These are phyloP conservation scores for Papilio machaon DNA, from an alignment of 1,140 invertebrate genomes.

Conservation along the genomic window DNA sequence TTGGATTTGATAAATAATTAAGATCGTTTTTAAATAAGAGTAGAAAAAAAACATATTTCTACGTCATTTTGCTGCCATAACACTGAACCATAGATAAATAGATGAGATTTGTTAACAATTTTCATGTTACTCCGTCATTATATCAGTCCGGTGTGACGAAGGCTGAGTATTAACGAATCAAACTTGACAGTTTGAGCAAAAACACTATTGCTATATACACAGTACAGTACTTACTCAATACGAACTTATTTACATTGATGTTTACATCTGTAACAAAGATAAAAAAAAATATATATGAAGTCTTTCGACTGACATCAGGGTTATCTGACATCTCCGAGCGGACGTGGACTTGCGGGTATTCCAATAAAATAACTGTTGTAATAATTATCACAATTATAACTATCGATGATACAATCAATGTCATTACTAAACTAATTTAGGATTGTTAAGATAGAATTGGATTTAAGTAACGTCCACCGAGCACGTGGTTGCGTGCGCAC, in stretches of 20 bases:
- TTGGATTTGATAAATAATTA: too few relatives aligned
- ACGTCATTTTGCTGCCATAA: neutral
- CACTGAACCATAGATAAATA: conserved; percentile 3
- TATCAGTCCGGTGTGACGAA: neutral
- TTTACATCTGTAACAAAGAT: conserved; percentile 63
- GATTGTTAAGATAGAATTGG: too few relatives aligned
- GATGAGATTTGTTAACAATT: conserved; percentile 4
- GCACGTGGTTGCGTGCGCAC: too few relatives aligned
- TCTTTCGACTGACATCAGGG: too few relatives aligned
- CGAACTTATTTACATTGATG: conserved; percentile 67
- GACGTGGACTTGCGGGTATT: too few relatives aligned
- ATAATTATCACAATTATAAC: too few relatives aligned
- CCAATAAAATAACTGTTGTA: too few relatives aligned
- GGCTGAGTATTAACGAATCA: conserved; percentile 54
- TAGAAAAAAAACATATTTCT: neutral
- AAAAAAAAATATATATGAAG: conserved; percentile 52
- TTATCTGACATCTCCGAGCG: too few relatives aligned
- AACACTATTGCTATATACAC: conserved; percentile 52
- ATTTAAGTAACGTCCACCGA: too few relatives aligned
- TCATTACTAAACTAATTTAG: too few relatives aligned
- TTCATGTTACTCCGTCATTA: neutral
- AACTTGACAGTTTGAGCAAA: conserved; percentile 56
- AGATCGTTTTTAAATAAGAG: neutral
- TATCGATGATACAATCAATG: too few relatives aligned
- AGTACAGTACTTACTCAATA: conserved; percentile 50